Base-by-base conservation (phyloP, 2,113 vertebrate species). In the Myanophis thanlyinensis region DNA sequence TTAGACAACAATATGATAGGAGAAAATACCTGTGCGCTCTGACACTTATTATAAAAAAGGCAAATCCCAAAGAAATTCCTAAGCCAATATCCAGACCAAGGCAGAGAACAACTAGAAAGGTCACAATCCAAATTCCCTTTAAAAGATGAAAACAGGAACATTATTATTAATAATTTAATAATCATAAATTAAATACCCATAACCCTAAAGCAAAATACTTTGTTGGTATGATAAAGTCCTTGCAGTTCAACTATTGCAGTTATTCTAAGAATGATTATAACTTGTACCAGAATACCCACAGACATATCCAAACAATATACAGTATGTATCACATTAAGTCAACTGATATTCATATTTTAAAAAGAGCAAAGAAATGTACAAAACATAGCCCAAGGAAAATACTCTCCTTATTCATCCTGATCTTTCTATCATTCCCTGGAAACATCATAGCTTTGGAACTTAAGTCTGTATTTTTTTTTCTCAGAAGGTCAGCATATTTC, bases 1-100 rank as follows among this genome's bases (percentile, higher is more conserved):
- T 89, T 48, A 44, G 9, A 85, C 22, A 49, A 85, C 15, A 51
- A 30, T 54, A 56, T 62, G 62, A 18, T 48, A 90, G 89, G 73
- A 85, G 49, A 30, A 30, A 89, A 80, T 97, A 97, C 97, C 97
- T 97, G 96, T 97, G 97, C 35, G 96, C 97, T 49, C 93, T 96
- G 4, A 97, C 62, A 20, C 95, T 94, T 94, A 95, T 91, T 47
- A 97, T 15, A 85, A 97, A 95, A 96, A 97, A 97, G 0, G 95
- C 15, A 88, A 95, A 96, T 85, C 90, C 18, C 49, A 96, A 1
- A 1, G 97, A 67, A 1, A 97, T 12, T 0, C n/a, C 52, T 7
- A 97, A 96, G 51, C 97, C 97, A 0, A 94, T 0, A 44, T 96
- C 97, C 44, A 97, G 94, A 85, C 97, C 97, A 93, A 97, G 94